phyloP scores from a whole-genome alignment of 2,113 vertebrate genomes.

The Nothocercus nigrocapillus region DNA sequence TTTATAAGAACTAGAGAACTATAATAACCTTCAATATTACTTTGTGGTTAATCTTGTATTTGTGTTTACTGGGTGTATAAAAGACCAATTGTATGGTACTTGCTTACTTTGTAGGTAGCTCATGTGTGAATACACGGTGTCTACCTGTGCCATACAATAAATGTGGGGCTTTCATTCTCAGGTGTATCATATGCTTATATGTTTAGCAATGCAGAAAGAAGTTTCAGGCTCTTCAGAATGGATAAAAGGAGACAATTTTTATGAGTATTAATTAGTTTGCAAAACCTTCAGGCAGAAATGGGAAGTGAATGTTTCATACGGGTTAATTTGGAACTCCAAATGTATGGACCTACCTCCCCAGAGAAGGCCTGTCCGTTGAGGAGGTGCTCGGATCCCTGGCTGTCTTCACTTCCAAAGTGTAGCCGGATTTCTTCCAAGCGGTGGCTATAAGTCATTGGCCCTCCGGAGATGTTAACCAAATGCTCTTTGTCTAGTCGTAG shows the following conservation, averaged over 20 bases:
- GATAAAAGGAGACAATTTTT: background rate
- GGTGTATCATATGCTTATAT: rapidly evolving
- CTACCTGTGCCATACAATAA: background rate
- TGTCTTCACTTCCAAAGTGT: conserved; percentile 96
- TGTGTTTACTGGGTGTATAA: background rate
- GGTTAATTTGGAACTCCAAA: background rate
- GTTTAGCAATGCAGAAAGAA: rapidly evolving
- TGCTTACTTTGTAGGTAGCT: background rate
- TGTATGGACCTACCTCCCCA: conserved; percentile 85
- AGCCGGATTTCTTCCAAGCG: conserved; percentile 96
- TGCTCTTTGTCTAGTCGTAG: conserved; percentile 97
- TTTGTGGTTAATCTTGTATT: background rate
- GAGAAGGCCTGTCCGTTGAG: conserved; percentile 98
- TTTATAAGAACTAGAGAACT: background rate
- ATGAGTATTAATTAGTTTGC: background rate
- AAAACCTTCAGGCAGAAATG: background rate
- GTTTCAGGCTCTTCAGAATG: background rate
- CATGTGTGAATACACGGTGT: background rate
- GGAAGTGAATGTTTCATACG: background rate
- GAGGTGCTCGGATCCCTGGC: conserved; percentile 96
- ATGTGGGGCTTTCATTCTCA: background rate
- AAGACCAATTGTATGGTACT: background rate
- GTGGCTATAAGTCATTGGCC: conserved; percentile 97
- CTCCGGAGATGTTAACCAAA: conserved; percentile 97
- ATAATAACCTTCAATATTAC: background rate